Evolutionary conservation across 2,113 vertebrate species (phyloP).

Genomic region (Rousettus leschenaultii): DNA sequence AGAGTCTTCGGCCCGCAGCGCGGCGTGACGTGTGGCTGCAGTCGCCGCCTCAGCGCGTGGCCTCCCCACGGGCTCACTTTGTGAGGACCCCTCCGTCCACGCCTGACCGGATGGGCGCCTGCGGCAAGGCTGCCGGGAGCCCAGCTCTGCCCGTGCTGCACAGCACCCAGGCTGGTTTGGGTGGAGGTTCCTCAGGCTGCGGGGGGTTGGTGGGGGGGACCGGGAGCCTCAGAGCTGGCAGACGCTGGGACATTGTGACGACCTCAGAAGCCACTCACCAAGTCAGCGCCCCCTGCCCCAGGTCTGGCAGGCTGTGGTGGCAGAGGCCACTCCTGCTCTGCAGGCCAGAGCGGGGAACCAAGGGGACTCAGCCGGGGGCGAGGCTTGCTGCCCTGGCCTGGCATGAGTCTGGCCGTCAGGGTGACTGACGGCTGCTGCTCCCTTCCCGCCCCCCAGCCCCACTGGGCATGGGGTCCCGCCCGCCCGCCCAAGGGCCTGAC

Average conservation of each 20-base stretch:
- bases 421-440: neutral
- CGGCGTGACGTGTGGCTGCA: accelerated
- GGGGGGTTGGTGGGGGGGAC: neutral
- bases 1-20: neutral
- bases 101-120: accelerated
- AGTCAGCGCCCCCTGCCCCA: neutral
- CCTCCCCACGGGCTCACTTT: neutral
- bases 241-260: accelerated
- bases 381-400: neutral
- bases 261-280: too few species aligned
- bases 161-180: neutral
- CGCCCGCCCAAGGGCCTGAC: neutral
- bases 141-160: accelerated
- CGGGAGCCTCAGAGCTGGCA: neutral
- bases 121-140: neutral
- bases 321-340: neutral
- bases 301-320: neutral
- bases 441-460: too few species aligned
- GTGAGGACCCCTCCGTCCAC: neutral
- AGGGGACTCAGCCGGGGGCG: too few species aligned
- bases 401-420: too few species aligned
- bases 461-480: neutral
- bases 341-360: accelerated
- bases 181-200: neutral
- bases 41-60: neutral